phyloP scores from a whole-genome alignment of 2,113 vertebrate species.

The Ailuropoda melanoleuca region DNA sequence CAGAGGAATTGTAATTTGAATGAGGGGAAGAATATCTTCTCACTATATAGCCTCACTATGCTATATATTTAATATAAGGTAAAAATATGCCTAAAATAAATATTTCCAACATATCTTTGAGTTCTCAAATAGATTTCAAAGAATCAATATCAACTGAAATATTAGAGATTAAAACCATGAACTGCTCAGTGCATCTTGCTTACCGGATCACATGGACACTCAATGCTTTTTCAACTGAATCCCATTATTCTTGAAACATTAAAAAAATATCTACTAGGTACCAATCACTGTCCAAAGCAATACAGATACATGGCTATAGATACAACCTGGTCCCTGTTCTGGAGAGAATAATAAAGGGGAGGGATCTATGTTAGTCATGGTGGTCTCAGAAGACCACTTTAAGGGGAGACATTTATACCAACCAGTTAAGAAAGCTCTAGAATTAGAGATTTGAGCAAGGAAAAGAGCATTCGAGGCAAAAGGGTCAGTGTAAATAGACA shows the following conservation, averaged over 20 bases:
- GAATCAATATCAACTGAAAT: background rate
- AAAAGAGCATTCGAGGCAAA: background rate
- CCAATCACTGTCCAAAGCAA: background rate
- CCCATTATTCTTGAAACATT: background rate
- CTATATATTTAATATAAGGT: background rate
- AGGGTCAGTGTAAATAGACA: background rate
- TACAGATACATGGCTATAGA: background rate
- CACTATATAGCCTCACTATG: background rate
- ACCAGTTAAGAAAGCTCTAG: background rate
- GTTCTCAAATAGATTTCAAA: background rate
- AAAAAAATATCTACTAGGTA: background rate
- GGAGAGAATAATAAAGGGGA: background rate
- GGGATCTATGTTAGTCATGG: rapidly evolving
- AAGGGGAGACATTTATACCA: background rate
- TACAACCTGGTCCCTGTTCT: background rate
- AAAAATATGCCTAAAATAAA: background rate
- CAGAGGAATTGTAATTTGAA: background rate
- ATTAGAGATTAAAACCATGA: background rate
- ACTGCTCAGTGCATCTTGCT: background rate
- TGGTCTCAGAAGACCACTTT: background rate
- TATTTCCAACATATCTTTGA: background rate
- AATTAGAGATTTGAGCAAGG: background rate
- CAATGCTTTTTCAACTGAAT: background rate
- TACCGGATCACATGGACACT: background rate
- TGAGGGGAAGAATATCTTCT: background rate